Base-by-base conservation (phyloP, 2,797 vertebrate genomes). In the Chanos chanos region DNA sequence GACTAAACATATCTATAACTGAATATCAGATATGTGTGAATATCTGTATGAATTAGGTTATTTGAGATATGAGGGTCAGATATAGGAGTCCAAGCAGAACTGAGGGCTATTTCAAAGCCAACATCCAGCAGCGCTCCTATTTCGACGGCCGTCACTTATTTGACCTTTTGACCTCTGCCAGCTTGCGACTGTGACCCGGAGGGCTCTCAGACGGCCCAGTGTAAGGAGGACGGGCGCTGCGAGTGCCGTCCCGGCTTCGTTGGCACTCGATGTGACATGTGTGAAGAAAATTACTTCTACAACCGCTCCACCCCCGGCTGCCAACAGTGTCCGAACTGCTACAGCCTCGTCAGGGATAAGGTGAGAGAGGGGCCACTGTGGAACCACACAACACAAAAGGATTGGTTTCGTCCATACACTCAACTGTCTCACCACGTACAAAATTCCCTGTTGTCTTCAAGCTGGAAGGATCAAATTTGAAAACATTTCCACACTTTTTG, bases 261-360 rank as follows among this genome's bases (percentile, higher is more conserved):
- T 8, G 96, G 96, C 0, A 80, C 48, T 39, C 94, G 94, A 24
- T 99, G 95, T 0, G 92, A 98, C 81, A 96, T 97, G 76, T 99
- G 96, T 1, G 95, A 98, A 74, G 96, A 99, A 78, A 99, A 98
- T 68, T 99, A 95, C 74, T 99, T 97, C 89, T 96, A 97, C 83
- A 99, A 99, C 79, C 93, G 94, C 55, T 92, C 95, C 0, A 87
- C 87, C 18, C 94, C 93, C 0, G 93, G 95, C 49, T 99, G 96
- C 81, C 94, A 97, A 76, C 94, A 98, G 70, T 99, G 96, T 41
- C 96, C 96, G 0, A 92, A 94, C 44, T 99, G 96, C 66, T 99
- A 99, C 81, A 82, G 93, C 22, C 77, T 99, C 30, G 94, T 99
- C 40, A 90, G 94, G 54, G 95, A 98, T 69, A 98, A 98, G 92